Percentiles rank a stretch among this genome's conserved stretches.
These are phyloP conservation scores for Schizopygopsis pylzovi DNA, from an alignment of 2,797 vertebrate genomes.

Conservation along the genomic window DNA sequence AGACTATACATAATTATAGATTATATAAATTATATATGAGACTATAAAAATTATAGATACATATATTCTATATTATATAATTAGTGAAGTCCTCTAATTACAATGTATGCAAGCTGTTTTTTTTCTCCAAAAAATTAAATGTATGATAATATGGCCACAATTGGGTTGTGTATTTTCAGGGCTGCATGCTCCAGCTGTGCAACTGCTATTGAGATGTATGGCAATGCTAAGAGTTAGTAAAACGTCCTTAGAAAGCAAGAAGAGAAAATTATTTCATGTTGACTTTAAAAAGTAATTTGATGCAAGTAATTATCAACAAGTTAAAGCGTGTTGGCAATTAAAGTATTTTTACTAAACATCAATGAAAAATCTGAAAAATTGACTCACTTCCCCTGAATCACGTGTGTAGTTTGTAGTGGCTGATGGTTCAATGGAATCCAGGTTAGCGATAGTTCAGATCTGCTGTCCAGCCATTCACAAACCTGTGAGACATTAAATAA, in stretches of 20 bases:
- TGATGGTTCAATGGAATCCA: conserved; percentile 60
- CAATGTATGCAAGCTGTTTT: neutral
- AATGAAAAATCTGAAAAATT: neutral
- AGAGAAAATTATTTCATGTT: neutral
- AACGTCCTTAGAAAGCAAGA: neutral
- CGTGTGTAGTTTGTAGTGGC: conserved; percentile 73
- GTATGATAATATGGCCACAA: neutral
- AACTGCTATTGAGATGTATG: neutral
- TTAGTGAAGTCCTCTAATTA: neutral
- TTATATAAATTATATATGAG: no score
- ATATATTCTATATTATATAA: no score
- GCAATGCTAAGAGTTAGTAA: neutral
- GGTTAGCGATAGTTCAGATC: conserved; percentile 69
- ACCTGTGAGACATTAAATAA: conserved; percentile 71
- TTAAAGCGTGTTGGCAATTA: neutral
- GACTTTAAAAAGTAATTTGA: neutral
- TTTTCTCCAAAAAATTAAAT: neutral
- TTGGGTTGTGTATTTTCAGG: neutral
- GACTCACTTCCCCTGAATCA: conserved; percentile 81
- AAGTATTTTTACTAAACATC: conserved; percentile 16
- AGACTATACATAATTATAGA: neutral
- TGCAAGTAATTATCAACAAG: neutral
- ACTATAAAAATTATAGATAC: no score
- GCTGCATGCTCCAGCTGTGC: neutral
- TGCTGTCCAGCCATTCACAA: conserved; percentile 77